Conservation (phyloP, 2,113 vertebrate genomes). For the Hippocampus zosterae region DNA sequence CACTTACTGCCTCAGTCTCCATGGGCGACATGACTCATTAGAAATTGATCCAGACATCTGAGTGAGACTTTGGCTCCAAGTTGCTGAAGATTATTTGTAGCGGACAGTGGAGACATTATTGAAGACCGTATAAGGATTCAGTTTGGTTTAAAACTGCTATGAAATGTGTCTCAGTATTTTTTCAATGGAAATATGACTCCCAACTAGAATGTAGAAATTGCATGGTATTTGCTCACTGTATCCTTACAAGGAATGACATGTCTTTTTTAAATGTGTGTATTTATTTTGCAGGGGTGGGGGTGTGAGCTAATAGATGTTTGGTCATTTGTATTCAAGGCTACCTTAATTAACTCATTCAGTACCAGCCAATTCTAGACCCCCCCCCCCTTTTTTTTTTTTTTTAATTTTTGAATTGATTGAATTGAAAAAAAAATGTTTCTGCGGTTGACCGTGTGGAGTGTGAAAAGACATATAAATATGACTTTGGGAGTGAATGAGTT, state of each 20-base stretch:
- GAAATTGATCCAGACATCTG: slow-evolving; percentile 31
- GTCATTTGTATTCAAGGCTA: neutral
- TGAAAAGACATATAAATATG: no score
- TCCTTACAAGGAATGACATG: slow-evolving; percentile 3
- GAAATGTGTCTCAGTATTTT: slow-evolving; percentile 6
- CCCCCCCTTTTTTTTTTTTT: no score
- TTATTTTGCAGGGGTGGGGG: neutral
- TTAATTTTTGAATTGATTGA: no score
- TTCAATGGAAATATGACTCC: slow-evolving; percentile 8
- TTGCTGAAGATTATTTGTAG: slow-evolving; percentile 15
- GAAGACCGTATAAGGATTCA: slow-evolving; percentile 4
- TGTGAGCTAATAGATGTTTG: neutral
- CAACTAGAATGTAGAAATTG: neutral
- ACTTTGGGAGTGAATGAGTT: no score
- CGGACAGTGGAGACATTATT: slow-evolving; percentile 18
- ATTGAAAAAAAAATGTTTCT: no score
- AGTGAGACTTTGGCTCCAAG: slow-evolving; percentile 15
- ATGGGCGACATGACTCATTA: slow-evolving; percentile 36
- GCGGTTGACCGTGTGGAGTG: no score
- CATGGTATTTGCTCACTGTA: slow-evolving; percentile 3
- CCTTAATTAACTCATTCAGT: no score
- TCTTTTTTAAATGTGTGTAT: slow-evolving; percentile 5
- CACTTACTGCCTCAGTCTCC: slow-evolving; percentile 24
- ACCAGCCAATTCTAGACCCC: no score
- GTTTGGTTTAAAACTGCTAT: slow-evolving; percentile 12